These are phyloP conservation scores for Malurus melanocephalus DNA, from an alignment of 2,113 vertebrate species.

Conservation along the genomic window DNA sequence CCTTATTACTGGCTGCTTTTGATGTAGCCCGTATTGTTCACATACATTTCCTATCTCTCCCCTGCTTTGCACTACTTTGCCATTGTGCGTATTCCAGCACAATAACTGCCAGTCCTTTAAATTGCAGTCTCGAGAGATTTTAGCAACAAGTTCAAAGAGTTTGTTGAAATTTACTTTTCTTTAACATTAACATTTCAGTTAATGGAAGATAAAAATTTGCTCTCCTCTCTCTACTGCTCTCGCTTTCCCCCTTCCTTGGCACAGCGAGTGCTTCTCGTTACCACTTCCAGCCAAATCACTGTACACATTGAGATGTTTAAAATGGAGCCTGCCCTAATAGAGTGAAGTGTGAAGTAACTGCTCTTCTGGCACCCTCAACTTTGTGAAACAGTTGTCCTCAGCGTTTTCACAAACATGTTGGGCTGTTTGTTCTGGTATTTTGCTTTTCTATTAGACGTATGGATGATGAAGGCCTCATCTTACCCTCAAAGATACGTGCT, in stretches of 20 bases:
- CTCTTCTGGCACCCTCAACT: slow-evolving; percentile 54
- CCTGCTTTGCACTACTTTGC: background rate
- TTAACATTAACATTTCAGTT: background rate
- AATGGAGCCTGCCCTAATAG: slow-evolving; percentile 56
- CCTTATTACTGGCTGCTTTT: slow-evolving; percentile 55
- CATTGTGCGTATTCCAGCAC: background rate
- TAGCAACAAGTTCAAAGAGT: slow-evolving; percentile 53
- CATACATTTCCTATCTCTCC: slow-evolving; percentile 14
- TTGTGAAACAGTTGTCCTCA: slow-evolving; percentile 58
- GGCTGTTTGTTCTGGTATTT: slow-evolving; percentile 36
- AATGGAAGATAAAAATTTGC: slow-evolving; percentile 47
- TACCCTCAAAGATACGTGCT: background rate
- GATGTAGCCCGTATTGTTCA: slow-evolving; percentile 12
- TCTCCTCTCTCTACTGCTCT: background rate
- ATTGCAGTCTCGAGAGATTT: background rate
- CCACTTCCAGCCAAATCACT: slow-evolving; percentile 61
- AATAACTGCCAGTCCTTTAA: slow-evolving; percentile 17
- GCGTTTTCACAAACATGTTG: slow-evolving; percentile 31
- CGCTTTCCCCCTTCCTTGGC: slow-evolving; percentile 35
- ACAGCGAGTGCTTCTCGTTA: slow-evolving; percentile 34
- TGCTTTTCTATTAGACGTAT: slow-evolving; percentile 24
- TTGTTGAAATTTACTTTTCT: slow-evolving; percentile 49
- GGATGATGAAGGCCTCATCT: slow-evolving; percentile 16
- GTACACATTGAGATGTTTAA: slow-evolving; percentile 51
- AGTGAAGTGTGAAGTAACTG: slow-evolving; percentile 53